A percentile compares a stretch with the other conserved stretches of the same genome.
These are phyloP conservation scores for Andrena bucephala DNA, from an alignment of 2,888 invertebrate species.

Conservation along the genomic window DNA sequence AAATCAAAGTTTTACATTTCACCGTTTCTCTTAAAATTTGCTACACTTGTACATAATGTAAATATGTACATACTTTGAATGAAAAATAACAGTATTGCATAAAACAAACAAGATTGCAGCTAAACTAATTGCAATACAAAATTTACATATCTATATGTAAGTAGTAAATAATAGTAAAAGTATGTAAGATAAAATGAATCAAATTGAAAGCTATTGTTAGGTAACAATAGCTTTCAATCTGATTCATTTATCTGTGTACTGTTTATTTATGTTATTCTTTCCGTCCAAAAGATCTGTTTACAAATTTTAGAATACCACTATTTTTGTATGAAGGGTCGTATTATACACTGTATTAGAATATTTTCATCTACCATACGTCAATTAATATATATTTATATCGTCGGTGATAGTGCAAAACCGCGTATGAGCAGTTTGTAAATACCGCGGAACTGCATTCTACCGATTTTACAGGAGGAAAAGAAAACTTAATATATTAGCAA, in stretches of 20 bases:
- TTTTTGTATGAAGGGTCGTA: conserved; percentile 15
- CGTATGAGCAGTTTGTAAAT: too few relatives aligned
- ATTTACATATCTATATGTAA: not conserved
- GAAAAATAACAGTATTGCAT: not conserved
- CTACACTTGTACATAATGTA: conserved; percentile 52
- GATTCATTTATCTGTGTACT: not conserved
- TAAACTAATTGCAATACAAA: not conserved
- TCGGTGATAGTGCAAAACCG: too few relatives aligned
- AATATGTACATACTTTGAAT: conserved; percentile 21
- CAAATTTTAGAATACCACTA: conserved; percentile 10
- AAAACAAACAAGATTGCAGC: not conserved
- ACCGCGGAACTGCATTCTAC: too few relatives aligned
- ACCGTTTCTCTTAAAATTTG: not conserved
- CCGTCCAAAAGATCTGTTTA: conserved; percentile 44
- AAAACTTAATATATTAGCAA: too few relatives aligned
- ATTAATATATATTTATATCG: not conserved
- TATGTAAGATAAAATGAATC: not conserved
- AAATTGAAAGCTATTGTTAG: not conserved
- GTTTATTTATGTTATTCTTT: not conserved
- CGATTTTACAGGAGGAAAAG: too few relatives aligned
- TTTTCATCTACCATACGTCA: not conserved
- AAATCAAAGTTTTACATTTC: not conserved
- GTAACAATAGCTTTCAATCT: not conserved
- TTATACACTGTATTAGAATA: conserved; percentile 4
- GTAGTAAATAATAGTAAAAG: too few relatives aligned